These are phyloP conservation scores for Enteromius radiatus DNA, from an alignment of 2,797 vertebrate species.

Conservation along the genomic window DNA sequence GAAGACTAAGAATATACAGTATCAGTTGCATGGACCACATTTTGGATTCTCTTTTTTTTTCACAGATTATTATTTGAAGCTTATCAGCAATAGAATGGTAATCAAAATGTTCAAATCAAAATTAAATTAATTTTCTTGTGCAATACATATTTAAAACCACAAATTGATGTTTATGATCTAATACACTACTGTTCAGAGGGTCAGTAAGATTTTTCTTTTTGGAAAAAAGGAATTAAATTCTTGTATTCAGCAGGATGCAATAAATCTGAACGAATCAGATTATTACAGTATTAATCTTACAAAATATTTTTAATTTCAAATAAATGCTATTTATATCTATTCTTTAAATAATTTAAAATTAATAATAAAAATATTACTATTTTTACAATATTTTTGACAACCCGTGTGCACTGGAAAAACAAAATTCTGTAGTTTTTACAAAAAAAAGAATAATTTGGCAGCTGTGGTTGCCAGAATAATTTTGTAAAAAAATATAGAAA, in stretches of 20 bases:
- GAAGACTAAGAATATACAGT: background rate
- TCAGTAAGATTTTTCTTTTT: background rate
- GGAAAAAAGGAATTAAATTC: background rate
- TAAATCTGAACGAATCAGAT: too few species aligned
- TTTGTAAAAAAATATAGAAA: too few species aligned
- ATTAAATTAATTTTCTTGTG: background rate
- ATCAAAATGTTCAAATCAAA: too few species aligned
- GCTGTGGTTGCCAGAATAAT: too few species aligned
- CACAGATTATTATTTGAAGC: background rate
- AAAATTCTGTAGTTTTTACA: too few species aligned
- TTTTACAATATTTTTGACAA: background rate
- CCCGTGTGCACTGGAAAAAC: too few species aligned
- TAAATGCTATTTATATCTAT: background rate
- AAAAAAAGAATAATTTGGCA: too few species aligned
- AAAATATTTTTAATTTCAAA: background rate
- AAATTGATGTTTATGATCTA: background rate
- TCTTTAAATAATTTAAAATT: background rate
- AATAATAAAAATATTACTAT: too few species aligned
- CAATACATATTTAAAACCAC: background rate
- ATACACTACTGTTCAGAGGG: background rate
- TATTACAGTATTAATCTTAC: too few species aligned
- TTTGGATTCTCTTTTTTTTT: background rate
- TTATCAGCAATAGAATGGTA: too few species aligned
- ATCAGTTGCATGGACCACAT: background rate
- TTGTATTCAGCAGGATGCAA: background rate